These are phyloP conservation scores for Harpalus rufipes DNA, from an alignment of 2,888 invertebrate species.

Conservation along the genomic window DNA sequence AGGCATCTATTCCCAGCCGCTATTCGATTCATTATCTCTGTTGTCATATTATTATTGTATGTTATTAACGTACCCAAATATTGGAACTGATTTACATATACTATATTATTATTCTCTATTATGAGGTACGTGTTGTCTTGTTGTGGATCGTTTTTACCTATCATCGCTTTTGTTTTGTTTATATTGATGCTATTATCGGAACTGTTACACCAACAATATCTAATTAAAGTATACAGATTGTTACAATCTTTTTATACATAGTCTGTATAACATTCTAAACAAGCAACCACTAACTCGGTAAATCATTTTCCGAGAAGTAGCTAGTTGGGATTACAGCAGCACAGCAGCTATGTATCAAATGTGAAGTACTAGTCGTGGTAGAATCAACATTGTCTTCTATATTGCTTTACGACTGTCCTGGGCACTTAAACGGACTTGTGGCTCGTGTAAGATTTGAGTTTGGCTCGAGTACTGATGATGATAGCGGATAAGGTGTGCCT, in stretches of 20 bases:
- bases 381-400: slow-evolving; percentile 22
- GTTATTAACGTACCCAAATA: too few species aligned
- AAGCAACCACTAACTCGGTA: neutral
- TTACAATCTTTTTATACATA: neutral
- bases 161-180: too few species aligned
- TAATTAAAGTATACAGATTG: neutral
- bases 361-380: neutral
- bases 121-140: too few species aligned
- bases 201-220: neutral
- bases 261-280: neutral
- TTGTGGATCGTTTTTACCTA: too few species aligned
- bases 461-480: slow-evolving; percentile 2
- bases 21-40: too few species aligned
- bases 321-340: neutral
- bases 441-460: slow-evolving; percentile 14
- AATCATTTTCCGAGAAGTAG: neutral
- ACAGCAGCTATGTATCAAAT: neutral
- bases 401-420: slow-evolving; percentile 18
- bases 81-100: too few species aligned
- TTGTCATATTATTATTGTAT: too few species aligned
- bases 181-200: neutral
- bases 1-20: too few species aligned
- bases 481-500: slow-evolving; percentile 9
- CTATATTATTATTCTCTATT: too few species aligned
- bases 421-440: slow-evolving; percentile 22